Percentiles rank a stretch among this genome's conserved stretches.
Evolutionary conservation across 2,113 vertebrate species (phyloP).

Genomic region (Perognathus longimembris): DNA sequence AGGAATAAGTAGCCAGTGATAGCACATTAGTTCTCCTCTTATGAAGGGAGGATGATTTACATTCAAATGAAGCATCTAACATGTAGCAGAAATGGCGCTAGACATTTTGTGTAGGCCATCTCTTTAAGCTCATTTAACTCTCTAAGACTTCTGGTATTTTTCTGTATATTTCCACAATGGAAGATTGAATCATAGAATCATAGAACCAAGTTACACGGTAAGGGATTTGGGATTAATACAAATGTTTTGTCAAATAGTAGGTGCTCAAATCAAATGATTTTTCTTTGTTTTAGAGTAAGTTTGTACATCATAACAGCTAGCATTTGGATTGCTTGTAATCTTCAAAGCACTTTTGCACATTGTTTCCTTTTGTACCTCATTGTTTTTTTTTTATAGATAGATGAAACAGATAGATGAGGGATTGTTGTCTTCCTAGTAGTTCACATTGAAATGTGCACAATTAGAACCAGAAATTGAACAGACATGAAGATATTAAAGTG

Average conservation of each 20-base stretch:
- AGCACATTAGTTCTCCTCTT: neutral
- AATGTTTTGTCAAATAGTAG: neutral
- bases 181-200: neutral
- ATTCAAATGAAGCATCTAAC: neutral
- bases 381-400: neutral
- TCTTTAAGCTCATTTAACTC: neutral
- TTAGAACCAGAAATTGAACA: neutral
- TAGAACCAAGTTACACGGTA: neutral
- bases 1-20: neutral
- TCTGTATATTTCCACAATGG: too few relatives aligned
- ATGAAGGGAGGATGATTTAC: neutral
- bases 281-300: neutral
- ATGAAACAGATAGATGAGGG: neutral
- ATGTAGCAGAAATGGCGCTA: neutral
- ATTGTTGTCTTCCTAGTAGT: neutral
- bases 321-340: neutral
- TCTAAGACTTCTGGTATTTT: neutral
- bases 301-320: neutral
- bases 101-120: neutral
- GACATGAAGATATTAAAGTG: neutral
- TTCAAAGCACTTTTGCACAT: neutral
- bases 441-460: neutral
- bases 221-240: neutral
- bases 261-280: neutral
- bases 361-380: neutral